Evolutionary conservation across 2,797 vertebrate species (phyloP), one percentile per base, ranked within the genome.

Genomic region (Coregonus ussuriensis): DNA sequence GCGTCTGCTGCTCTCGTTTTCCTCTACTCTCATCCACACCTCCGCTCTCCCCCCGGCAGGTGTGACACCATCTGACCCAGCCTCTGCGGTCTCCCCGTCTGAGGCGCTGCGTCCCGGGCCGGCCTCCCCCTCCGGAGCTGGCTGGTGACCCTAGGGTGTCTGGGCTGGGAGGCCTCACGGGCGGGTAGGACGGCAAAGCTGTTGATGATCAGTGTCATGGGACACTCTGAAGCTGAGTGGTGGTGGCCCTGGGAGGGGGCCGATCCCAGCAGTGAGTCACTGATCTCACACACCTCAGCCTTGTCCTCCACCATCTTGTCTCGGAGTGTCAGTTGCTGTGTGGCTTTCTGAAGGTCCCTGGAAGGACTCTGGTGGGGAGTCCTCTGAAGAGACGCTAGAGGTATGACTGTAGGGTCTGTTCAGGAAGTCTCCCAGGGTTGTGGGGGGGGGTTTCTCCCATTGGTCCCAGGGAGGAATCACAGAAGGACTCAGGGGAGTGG

Each of bases 401-500:
- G 65, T 75, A 52, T 70, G 71, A 51, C 3, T 69, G 59, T 71
- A 76, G 62, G 47, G 47, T 76, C n/a, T 79, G 4, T 18, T 71
- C 21, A 41, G 77, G 68, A 87, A 76, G 65, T 71, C 16, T 69
- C 74, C 16, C 4, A n/a, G 15, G 15, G 3, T 0, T 9, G 11
- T 4, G 6, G 59, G 33, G 71, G 51, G 52, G 79, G 84, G 72
- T 76, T 85, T 72, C 13, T 53, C 80, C 18, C 54, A 53, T n/a
- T 65, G 62, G 80, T 66, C n/a, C 68, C n/a, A 33, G 14, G 4
- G 56, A 71, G 75, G 75, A 76, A 21, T 83, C 79, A 0, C 29
- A 72, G 76, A 16, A 21, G 0, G 65, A 75, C n/a, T 91, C 83
- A 13, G 74, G 71, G 6, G 59, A 53, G 72, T 79, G 76, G 72